Evolutionary conservation across 2,888 invertebrate genomes (phyloP), one percentile per base, ranked within the genome.

Genomic region (Itoplectis maculator): DNA sequence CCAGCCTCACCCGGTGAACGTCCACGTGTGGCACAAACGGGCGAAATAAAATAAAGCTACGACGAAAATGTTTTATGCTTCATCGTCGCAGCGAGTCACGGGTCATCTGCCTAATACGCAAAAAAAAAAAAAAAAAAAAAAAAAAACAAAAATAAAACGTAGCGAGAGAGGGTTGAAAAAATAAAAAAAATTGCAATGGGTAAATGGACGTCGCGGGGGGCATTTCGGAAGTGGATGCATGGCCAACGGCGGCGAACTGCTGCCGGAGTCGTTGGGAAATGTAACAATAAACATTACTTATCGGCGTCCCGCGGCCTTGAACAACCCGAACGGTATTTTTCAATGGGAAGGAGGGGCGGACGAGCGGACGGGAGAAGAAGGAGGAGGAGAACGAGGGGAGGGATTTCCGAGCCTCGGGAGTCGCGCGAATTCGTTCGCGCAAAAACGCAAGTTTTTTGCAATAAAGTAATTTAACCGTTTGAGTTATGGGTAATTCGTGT

Each of bases 201-300:
- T n/a, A 61, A 80, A 82, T 84, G 82, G 69, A 86, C 29, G 29
- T 29, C 29, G 29, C 29, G 76, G 40, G 73, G 15, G 66, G 59
- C n/a, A 42, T 49, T 63, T 23, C 9, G 49, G 13, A 18, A 59
- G 75, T 49, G 59, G 29, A 70, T 74, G 73, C 74, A 74, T 74
- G 74, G 74, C 49, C 51, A 65, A 68, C 29, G 47, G 15, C 5
- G 37, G 74, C 20, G 63, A 56, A 59, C 72, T 74, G 77, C n/a
- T n/a, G n/a, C n/a, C 56, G 76, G 80, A 82, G 75, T 85, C 83
- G 84, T 88, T 90, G 89, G n/a, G 88, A 90, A 91, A 92, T 90
- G 90, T 90, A 91, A 92, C 92, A 91, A 92, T 92, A 92, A 92
- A 92, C 92, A 92, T 92, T 92, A 92, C 92, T 92, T 92, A 92